Evolutionary conservation across 2,888 invertebrate species (phyloP), one percentile per base, ranked within the genome.

Genomic region (Perdita meconis): DNA sequence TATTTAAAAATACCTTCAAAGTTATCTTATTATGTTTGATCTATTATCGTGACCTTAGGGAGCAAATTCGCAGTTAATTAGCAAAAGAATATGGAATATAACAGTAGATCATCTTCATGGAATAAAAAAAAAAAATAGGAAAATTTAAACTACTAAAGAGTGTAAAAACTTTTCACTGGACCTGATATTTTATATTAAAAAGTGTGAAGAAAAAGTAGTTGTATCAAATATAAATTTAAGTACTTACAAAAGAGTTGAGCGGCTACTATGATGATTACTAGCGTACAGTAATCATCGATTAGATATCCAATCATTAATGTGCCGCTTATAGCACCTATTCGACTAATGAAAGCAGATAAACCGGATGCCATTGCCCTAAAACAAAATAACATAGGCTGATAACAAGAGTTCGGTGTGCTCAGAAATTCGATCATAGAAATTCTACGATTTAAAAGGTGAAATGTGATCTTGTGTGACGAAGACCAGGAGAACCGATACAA

Each of bases 281-380:
- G 92, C 68, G 95, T 94, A 90, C 96, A 96, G 92, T 96, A 95
- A 87, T 96, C 93, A 93, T 96, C 96, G 86, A 96, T 96, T 84
- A 96, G 94, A 92, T 95, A 96, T 70, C 96, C 96, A 89, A 96
- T 96, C 70, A 96, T 93, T 83, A 96, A 92, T 92, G 96, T 96
- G 75, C 96, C 96, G 59, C 95, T 91, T 68, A 96, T 93, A 80
- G 96, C 96, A 57, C 96, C 96, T 82, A 95, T 94, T 93, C 96
- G 94, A 68, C 96, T 96, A 88, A 95, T 95, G 22, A 96, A 96
- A 80, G 96, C 93, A 6, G 88, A 73, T 30, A 88, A 72, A 51
- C 86, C 86, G 1, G 87, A 81, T 6, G 86, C 87, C 72, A 83
- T 85, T 26, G 87, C 86, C 55, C 88, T 88, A n/a, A n/a, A n/a